phyloP scores from a whole-genome alignment of 2,797 vertebrate species.

The Myotis planiceps region DNA sequence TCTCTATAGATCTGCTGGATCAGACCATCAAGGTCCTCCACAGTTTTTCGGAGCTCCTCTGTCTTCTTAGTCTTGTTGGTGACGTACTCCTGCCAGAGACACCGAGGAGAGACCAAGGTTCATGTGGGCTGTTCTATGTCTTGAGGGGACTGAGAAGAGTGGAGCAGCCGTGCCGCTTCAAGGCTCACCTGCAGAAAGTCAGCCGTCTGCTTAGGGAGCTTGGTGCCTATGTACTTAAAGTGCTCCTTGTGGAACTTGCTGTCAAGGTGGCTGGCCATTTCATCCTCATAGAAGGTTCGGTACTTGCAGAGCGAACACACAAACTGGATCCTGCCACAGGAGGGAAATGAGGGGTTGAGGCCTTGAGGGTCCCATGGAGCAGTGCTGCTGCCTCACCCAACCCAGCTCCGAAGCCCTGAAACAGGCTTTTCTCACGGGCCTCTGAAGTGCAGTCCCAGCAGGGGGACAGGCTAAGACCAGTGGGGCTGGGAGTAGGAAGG shows the following conservation, averaged over 20 bases:
- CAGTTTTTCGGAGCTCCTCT: conserved; percentile 89
- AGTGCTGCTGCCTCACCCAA: conserved; percentile 64
- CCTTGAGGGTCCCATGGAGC: not conserved
- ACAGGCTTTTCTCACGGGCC: conserved; percentile 55
- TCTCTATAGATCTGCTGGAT: conserved; percentile 95
- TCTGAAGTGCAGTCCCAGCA: conserved; percentile 66
- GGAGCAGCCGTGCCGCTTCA: not conserved
- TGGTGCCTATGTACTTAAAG: conserved; percentile 93
- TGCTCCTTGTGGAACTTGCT: conserved; percentile 97
- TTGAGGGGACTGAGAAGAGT: not conserved
- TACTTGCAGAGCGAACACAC: conserved; percentile 96
- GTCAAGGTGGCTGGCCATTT: conserved; percentile 93
- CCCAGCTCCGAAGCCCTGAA: conserved; percentile 64
- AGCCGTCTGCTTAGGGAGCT: conserved; percentile 94
- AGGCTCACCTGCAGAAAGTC: conserved; percentile 93
- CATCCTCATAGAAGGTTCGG: conserved; percentile 95
- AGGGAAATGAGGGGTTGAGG: conserved; percentile 59
- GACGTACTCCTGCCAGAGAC: conserved; percentile 90
- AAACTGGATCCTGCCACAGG: conserved; percentile 91
- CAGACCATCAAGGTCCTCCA: conserved; percentile 91
- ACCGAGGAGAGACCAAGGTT: not conserved
- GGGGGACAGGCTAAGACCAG: conserved; percentile 59
- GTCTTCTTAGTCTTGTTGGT: conserved; percentile 94
- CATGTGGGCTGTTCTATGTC: not conserved
- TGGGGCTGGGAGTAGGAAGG: conserved; percentile 64